phyloP scores from a whole-genome alignment of 2,888 invertebrate genomes.

The Ectemnius continuus region DNA sequence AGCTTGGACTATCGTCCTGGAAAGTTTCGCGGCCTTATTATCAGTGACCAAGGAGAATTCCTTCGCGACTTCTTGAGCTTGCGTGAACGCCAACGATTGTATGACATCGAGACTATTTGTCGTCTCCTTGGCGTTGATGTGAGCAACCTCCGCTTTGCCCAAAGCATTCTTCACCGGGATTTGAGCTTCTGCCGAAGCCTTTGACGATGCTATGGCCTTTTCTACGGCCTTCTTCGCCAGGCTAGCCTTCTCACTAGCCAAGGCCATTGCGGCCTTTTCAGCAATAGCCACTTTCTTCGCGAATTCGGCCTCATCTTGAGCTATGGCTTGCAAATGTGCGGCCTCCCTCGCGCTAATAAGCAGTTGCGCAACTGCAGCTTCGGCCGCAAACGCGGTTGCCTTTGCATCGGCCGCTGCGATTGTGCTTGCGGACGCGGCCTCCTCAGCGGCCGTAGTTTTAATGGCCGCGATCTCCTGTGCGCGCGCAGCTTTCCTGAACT shows the following conservation, averaged over 20 bases:
- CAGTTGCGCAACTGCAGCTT: not conserved
- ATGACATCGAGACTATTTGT: not conserved
- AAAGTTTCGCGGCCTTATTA: not conserved
- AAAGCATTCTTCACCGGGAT: not conserved
- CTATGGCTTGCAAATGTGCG: not conserved
- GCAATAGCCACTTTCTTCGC: not conserved
- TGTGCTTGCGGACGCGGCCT: not conserved
- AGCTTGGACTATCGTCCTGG: not conserved
- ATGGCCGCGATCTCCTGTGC: conserved; percentile 16
- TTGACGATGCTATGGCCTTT: not conserved
- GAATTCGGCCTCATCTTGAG: not conserved
- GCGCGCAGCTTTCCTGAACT: not conserved
- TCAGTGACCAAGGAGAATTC: not conserved
- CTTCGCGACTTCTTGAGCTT: not conserved
- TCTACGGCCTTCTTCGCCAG: not conserved
- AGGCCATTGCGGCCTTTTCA: not conserved
- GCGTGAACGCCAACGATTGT: not conserved
- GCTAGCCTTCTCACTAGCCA: not conserved
- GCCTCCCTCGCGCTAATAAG: not conserved
- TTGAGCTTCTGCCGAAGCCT: not conserved
- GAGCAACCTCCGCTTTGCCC: conserved; percentile 9
- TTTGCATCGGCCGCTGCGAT: not conserved
- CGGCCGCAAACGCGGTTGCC: not conserved
- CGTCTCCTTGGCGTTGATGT: not conserved
- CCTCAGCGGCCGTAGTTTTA: conserved; percentile 16